These are phyloP conservation scores for Hemicordylus capensis DNA, from an alignment of 2,113 vertebrate species.

Conservation along the genomic window DNA sequence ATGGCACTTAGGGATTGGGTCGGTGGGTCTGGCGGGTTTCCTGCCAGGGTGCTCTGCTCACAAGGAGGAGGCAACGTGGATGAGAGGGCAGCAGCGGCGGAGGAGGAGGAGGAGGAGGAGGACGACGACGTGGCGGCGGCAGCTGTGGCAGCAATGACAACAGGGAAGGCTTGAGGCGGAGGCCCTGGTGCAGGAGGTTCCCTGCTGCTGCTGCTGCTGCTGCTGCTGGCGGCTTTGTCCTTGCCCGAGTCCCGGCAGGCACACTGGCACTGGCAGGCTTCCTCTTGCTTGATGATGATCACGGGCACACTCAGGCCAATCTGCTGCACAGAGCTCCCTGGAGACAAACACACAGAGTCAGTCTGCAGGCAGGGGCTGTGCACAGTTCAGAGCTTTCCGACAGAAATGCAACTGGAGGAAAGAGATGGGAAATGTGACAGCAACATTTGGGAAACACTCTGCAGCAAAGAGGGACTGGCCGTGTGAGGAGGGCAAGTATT, in stretches of 20 bases:
- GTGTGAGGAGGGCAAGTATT: no score
- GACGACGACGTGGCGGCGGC: background rate
- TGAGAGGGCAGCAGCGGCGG: conserved; percentile 42
- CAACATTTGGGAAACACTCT: no score
- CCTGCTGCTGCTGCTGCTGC: conserved; percentile 68
- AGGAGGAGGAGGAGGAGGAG: conserved; percentile 63
- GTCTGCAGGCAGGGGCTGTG: background rate
- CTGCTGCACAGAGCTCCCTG: conserved; percentile 94
- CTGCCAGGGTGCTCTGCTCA: conserved; percentile 67
- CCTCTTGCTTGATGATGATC: conserved; percentile 99
- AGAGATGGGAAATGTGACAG: background rate
- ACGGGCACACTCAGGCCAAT: conserved; percentile 97
- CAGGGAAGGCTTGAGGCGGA: conserved; percentile 73
- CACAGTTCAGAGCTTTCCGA: background rate
- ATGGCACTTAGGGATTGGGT: conserved; percentile 86
- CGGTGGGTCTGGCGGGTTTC: conserved; percentile 72
- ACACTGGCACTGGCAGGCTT: conserved; percentile 97
- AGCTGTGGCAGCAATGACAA: conserved; percentile 52
- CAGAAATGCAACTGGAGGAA: background rate
- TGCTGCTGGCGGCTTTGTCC: conserved; percentile 73
- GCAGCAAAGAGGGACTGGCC: no score
- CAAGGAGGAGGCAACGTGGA: conserved; percentile 70
- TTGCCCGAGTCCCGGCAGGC: conserved; percentile 92
- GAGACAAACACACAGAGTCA: conserved; percentile 59
- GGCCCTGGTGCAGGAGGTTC: conserved; percentile 64